phyloP scores from a whole-genome alignment of 2,888 invertebrate genomes.

The Pecten maximus region DNA sequence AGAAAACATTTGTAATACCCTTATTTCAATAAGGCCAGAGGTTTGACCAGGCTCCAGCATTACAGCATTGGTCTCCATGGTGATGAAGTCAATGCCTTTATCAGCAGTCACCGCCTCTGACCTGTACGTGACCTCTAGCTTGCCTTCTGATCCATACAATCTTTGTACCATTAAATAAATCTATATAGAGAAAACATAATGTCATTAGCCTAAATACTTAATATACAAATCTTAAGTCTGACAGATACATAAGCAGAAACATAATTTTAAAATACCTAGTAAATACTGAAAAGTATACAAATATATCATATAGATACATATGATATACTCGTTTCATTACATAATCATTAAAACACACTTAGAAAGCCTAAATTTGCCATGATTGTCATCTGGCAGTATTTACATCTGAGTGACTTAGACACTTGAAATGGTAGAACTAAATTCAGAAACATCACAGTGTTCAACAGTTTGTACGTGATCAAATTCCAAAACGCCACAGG shows the following conservation, averaged over 20 bases:
- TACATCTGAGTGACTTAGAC: no score
- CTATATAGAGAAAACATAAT: constrained; percentile 61
- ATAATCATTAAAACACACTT: no score
- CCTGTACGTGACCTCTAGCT: constrained; percentile 73
- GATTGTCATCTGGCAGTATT: no score
- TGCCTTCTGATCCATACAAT: constrained; percentile 76
- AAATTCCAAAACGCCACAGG: no score
- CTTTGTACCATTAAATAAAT: constrained; percentile 74
- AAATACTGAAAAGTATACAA: no score
- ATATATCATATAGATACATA: no score
- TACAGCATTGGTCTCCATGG: constrained; percentile 67
- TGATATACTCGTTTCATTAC: no score
- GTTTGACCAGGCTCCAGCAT: constrained; percentile 73
- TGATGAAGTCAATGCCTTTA: constrained; percentile 66
- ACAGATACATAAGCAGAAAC: background rate
- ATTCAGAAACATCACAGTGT: no score
- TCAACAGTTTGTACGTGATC: no score
- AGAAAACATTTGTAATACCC: constrained; percentile 55
- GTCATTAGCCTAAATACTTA: background rate
- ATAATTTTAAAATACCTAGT: no score
- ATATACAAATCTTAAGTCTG: background rate
- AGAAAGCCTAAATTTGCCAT: no score
- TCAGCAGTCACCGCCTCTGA: constrained; percentile 70
- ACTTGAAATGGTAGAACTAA: no score
- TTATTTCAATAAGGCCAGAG: constrained; percentile 66